Conservation (phyloP, 1,140 invertebrate species). For the Microplitis mediator region DNA sequence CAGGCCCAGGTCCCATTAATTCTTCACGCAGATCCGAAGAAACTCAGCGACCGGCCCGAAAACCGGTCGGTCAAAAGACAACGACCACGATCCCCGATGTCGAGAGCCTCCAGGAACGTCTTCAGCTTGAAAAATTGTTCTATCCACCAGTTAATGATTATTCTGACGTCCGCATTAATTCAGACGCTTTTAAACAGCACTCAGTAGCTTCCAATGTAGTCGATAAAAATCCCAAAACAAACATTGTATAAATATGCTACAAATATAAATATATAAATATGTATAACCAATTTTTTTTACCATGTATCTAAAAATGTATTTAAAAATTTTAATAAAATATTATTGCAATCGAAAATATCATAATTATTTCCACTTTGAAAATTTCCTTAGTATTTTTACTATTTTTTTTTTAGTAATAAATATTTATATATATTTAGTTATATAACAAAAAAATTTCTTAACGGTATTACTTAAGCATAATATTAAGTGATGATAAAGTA, state of each 20-base stretch:
- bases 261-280: too few relatives aligned
- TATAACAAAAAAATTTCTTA: too few relatives aligned
- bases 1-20: not conserved
- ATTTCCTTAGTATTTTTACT: too few relatives aligned
- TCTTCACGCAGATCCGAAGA: not conserved
- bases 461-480: too few relatives aligned
- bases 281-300: too few relatives aligned
- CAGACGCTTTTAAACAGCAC: slow-evolving; percentile 25
- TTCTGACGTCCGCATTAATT: slow-evolving; percentile 28
- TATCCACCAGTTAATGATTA: slow-evolving; percentile 28
- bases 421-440: too few relatives aligned
- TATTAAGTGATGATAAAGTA: too few relatives aligned
- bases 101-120: slow-evolving; percentile 10
- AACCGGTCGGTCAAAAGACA: not conserved
- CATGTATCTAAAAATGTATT: too few relatives aligned
- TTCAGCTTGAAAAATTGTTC: slow-evolving; percentile 21
- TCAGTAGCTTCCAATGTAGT: slow-evolving; percentile 12
- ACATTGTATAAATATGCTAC: slow-evolving; percentile 14
- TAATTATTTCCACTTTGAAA: too few relatives aligned
- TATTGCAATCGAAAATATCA: too few relatives aligned
- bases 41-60: not conserved
- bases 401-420: too few relatives aligned
- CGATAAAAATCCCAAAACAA: not conserved
- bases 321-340: too few relatives aligned
- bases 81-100: slow-evolving; percentile 1